Evolutionary conservation across 2,888 invertebrate genomes (phyloP), one percentile per base, ranked within the genome.

Genomic region (Ditula angustiorana): DNA sequence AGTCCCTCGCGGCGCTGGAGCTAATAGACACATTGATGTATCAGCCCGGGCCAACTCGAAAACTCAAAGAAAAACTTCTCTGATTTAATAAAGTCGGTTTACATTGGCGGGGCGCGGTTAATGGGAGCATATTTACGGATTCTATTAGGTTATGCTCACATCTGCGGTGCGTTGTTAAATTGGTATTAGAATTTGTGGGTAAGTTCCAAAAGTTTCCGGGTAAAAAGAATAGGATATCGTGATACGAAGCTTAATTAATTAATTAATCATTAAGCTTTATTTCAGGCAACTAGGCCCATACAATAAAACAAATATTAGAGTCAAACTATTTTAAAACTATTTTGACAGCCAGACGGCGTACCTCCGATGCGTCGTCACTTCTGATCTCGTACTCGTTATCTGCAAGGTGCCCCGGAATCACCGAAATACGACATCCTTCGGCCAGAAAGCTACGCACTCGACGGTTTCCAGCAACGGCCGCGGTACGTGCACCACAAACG

Each of bases 11-110:
- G 77, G 71, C 56, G 52, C 58, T 44, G 26, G 67, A 68, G 71
- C 73, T 88, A 91, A 90, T 88, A 80, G 89, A 88, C 86, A 88
- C 77, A 86, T 88, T 90, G 88, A 91, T 87, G 82, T 81, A 90
- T 90, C 76, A 73, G 77, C 72, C 62, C 61, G 62, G 69, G 66
- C 70, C 67, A 67, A 70, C 74, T 74, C 76, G 35, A 28, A 47
- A 52, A 35, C 46, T 37, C 41, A 30, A 55, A 49, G 47, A 67
- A 55, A 64, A 53, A 56, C 50, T 67, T 55, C 35, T 61, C 52
- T 46, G 41, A 52, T 59, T 61, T 77, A 79, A 80, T 78, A 77
- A 73, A 75, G 64, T 68, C 73, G 61, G 69, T 74, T 77, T 75
- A 69, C 78, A 70, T 70, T 67, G 68, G 67, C 67, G 66, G 65